phyloP scores from a whole-genome alignment of 2,797 vertebrate genomes.

The Zenarchopterus dispar region DNA sequence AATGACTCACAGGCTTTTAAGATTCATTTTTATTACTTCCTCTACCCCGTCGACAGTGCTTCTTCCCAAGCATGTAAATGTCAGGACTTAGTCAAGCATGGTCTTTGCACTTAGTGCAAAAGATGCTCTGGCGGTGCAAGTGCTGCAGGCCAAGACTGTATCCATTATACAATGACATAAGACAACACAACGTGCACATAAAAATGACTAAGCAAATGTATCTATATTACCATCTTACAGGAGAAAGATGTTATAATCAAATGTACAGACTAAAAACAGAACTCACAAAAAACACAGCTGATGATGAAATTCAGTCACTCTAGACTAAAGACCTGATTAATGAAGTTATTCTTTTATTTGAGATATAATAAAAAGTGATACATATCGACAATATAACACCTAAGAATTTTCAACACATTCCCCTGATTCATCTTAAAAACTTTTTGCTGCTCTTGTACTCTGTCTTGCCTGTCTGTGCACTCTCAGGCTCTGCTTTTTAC shows the following conservation, averaged over 20 bases:
- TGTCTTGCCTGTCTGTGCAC: too few relatives aligned
- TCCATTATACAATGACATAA: constrained; percentile 13
- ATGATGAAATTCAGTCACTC: too few relatives aligned
- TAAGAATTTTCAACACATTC: too few relatives aligned
- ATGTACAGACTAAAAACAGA: too few relatives aligned
- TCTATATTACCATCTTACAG: background rate
- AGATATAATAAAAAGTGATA: too few relatives aligned
- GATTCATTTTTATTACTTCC: constrained; percentile 57
- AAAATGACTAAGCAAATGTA: constrained; percentile 2
- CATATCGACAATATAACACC: too few relatives aligned
- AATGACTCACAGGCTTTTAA: constrained; percentile 65
- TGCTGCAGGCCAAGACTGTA: constrained; percentile 6
- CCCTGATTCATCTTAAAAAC: too few relatives aligned
- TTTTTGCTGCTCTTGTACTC: too few relatives aligned
- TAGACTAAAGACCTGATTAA: too few relatives aligned
- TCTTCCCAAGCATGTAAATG: constrained; percentile 47
- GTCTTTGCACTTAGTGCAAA: constrained; percentile 14
- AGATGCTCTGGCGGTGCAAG: constrained; percentile 9
- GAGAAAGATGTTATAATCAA: background rate
- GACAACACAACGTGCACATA: constrained; percentile 4
- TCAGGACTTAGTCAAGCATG: constrained; percentile 24
- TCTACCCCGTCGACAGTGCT: constrained; percentile 45
- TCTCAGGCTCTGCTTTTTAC: too few relatives aligned
- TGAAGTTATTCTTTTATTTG: too few relatives aligned
- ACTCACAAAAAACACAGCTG: too few relatives aligned